Evolutionary conservation across 1,140 invertebrate species (phyloP), one percentile per base, ranked within the genome.

Genomic region (Nasonia longicornis): DNA sequence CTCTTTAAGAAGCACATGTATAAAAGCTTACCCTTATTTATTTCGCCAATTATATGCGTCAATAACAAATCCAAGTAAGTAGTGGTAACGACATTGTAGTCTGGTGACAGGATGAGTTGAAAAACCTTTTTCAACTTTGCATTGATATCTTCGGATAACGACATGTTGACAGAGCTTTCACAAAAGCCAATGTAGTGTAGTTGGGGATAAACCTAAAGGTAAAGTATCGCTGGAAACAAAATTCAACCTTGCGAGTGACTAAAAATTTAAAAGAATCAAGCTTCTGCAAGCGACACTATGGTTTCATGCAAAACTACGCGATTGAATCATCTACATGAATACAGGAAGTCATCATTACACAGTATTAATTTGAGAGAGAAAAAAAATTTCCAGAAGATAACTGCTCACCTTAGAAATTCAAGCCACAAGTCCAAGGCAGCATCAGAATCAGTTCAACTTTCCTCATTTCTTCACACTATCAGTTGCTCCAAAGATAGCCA

Each of bases 21-120:
- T 16, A 29, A 42, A 26, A 71, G 42, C 35, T 88, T 86, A 90
- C 90, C 77, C 73, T 87, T 82, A 69, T 87, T 85, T 63, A 84
- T 80, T 63, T 83, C 83, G 22, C 88, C 82, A 3, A 84, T 82
- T 69, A 91, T 88, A 22, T 90, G 89, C 14, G 86, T 88, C 42
- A 91, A 81, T 35, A 91, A 77, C 77, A 90, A 82, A 85, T 91
- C 90, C 8, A 91, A 83, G 52, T 91, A 91, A 7, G 89, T 89
- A 14, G 85, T 80, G 20, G 89, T 88, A 7, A 86, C 85, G 26
- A 90, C 86, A 70, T 85, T 88, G 77, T 89, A 91, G 83, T 90
- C 84, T 2, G 89, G 88, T 67, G 84, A 77, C n/a, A 90, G 76
- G 82, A 91, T 89, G 16, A 91, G 64, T 52, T 89, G 81, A 45